Conservation (phyloP, 2,797 vertebrate genomes). For the Cottoperca gobio region DNA sequence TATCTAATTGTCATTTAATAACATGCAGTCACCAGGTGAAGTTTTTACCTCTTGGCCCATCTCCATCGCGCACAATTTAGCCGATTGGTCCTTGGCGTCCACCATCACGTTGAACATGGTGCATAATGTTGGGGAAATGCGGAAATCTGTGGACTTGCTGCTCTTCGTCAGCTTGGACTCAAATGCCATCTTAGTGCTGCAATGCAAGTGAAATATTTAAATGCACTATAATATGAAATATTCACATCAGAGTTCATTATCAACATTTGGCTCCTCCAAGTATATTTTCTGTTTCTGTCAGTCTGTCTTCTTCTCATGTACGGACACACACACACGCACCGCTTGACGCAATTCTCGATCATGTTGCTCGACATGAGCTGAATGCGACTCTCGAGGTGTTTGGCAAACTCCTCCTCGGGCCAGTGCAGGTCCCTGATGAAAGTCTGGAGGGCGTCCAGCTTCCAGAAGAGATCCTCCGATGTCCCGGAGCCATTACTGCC, state of each 20-base stretch:
- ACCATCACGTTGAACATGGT: slow-evolving; percentile 99
- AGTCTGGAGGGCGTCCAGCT: slow-evolving; percentile 97
- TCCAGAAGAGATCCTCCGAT: slow-evolving; percentile 99
- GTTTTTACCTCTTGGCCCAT: slow-evolving; percentile 97
- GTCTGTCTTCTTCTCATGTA: not conserved
- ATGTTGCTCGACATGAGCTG: slow-evolving; percentile 99
- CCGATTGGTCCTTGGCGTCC: slow-evolving; percentile 99
- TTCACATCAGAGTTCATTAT: slow-evolving; percentile 17
- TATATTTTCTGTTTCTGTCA: slow-evolving; percentile 12
- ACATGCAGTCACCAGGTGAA: not conserved
- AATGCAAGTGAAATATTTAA: slow-evolving; percentile 57
- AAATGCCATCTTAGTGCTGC: slow-evolving; percentile 98
- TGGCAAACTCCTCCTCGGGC: slow-evolving; percentile 99
- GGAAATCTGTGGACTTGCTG: slow-evolving; percentile 99
- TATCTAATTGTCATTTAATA: slow-evolving; percentile 5
- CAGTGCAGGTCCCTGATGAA: slow-evolving; percentile 99
- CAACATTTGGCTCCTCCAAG: slow-evolving; percentile 17
- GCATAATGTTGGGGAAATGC: slow-evolving; percentile 99
- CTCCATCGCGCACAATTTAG: slow-evolving; percentile 99
- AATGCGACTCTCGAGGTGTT: slow-evolving; percentile 96
- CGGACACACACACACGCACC: slow-evolving; percentile 83
- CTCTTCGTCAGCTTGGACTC: slow-evolving; percentile 99
- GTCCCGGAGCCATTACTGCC: slow-evolving; percentile 97
- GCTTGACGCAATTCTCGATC: slow-evolving; percentile 99
- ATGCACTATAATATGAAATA: not conserved